Percentiles rank a stretch among this genome's conserved stretches.
Evolutionary conservation across 1,140 invertebrate genomes (phyloP).

Genomic region (Chlorops oryzae): DNA sequence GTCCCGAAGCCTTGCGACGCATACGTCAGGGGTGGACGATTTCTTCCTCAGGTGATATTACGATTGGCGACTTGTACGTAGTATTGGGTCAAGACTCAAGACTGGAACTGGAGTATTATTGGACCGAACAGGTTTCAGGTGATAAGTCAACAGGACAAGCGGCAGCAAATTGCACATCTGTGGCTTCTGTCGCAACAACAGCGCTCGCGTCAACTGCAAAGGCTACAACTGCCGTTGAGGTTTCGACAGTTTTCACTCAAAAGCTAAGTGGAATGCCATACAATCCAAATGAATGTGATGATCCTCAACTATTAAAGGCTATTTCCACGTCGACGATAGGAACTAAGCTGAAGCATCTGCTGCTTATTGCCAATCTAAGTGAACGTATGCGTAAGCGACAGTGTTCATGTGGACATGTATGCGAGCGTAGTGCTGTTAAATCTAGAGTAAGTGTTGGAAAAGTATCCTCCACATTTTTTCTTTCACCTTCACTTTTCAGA

Average conservation of each 20-base stretch:
- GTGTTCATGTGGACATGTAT: constrained; percentile 41
- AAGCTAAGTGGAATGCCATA: constrained; percentile 26
- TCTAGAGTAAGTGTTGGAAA: constrained; percentile 23
- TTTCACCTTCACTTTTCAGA: constrained; percentile 5
- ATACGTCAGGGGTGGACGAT: constrained; percentile 74
- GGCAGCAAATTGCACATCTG: too few species aligned
- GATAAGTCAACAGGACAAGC: constrained; percentile 17
- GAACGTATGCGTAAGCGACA: constrained; percentile 40
- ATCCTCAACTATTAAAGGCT: constrained; percentile 33
- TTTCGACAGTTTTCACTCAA: constrained; percentile 3
- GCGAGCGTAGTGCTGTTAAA: constrained; percentile 27
- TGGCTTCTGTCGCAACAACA: too few species aligned
- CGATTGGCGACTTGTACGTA: constrained; percentile 83
- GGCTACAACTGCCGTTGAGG: not conserved
- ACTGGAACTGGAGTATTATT: constrained; percentile 77
- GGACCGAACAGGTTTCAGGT: constrained; percentile 51
- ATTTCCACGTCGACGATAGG: constrained; percentile 31
- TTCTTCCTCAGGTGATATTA: constrained; percentile 67
- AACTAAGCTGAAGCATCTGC: constrained; percentile 43
- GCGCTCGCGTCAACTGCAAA: not conserved
- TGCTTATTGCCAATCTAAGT: constrained; percentile 42
- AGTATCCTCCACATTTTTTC: too few species aligned
- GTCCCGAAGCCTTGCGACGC: constrained; percentile 50
- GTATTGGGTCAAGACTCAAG: constrained; percentile 79
- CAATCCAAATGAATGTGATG: constrained; percentile 41